Evolutionary conservation across 2,888 invertebrate genomes (phyloP), one percentile per base, ranked within the genome.

Genomic region (Agrochola litura): DNA sequence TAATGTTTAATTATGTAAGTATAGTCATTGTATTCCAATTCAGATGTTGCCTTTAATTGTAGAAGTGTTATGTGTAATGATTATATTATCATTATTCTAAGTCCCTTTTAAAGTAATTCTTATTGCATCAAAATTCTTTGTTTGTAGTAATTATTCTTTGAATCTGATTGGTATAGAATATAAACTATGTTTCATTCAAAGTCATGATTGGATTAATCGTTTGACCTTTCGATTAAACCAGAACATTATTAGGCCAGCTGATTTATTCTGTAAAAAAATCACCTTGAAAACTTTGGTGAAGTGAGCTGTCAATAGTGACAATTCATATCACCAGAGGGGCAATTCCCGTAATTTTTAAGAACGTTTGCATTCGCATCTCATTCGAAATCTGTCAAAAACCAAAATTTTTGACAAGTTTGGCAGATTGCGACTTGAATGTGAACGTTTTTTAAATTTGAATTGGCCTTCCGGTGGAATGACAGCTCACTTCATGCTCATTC

Each of bases 1-100:
- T 60, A 76, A 68, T 37, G 37, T 67, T 43, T 70, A 76, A 54
- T 81, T 71, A 56, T 67, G 63, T 46, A 46, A 46, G 46, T 81
- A 37, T n/a, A n/a, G 25, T 60, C 60, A 75, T 61, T 56, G n/a
- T 43, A 22, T 70, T 54, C 14, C 16, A 0, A 66, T 74, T 58
- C 14, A 56, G 6, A 54, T 25, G 19, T 41, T 25, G 41, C 56
- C 16, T 49, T 60, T 25, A 12, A 22, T 37, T 46, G 22, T 60
- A 16, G 8, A 49, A 37, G 46, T 49, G n/a, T 56, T 68, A 69
- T 72, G 19, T 19, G 16, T 19, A 43, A 46, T 25, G 1, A 43
- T 43, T 43, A 65, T n/a, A n/a, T 43, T 43, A 65, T n/a, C 65
- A 16, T 66, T 49, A 30, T 22, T 49, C 12, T 16, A 49, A 22